Base-by-base conservation (phyloP, 2,888 invertebrate genomes). In the Eupithecia tripunctaria region DNA sequence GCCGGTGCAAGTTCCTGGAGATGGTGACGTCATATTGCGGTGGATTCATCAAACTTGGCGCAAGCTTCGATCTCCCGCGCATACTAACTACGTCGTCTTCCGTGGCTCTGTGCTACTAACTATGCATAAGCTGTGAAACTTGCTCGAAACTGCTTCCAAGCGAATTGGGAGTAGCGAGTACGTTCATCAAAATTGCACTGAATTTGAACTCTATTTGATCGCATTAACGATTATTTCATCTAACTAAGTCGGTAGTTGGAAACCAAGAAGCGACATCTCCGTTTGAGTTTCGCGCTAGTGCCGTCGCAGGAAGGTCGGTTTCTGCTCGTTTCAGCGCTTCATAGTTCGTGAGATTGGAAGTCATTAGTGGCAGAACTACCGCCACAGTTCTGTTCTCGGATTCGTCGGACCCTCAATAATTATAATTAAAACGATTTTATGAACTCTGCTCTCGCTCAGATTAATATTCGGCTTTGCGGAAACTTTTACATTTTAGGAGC, bases 361-460 rank as follows among this genome's bases (percentile, higher is more conserved):
- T 78, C 71, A 78, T 76, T 73, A 76, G 77, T 73, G 74, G 76
- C 73, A 73, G 71, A 76, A 74, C 71, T 78, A 73, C 72, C 71
- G 71, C 56, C 41, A 21, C 38, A 65, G 72, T 66, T 71, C 68
- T 71, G 74, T 76, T 78, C 68, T 76, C 74, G 47, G 43, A 18
- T 43, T 43, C 43, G 1, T 43, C 43, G 43, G 47, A n/a, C 8
- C 51, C 51, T 51, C 56, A 56, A 56, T 56, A 56, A 56, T 78
- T 72, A 78, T 76, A 70, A 70, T 70, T 67, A 36, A 71, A 67
- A 47, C 62, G 36, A 63, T 68, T 65, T 71, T 56, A 62, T 62
- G 62, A 60, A 67, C 47, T 47, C 32, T n/a, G 62, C 36, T 66
- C 25, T 27, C 56, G 15, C 1, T 41, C 27, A 18, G 15, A 62